A percentile compares a stretch with the other conserved stretches of the same genome.
These are phyloP conservation scores for Pseudochaenichthys georgianus DNA, from an alignment of 2,797 vertebrate species.

Conservation along the genomic window DNA sequence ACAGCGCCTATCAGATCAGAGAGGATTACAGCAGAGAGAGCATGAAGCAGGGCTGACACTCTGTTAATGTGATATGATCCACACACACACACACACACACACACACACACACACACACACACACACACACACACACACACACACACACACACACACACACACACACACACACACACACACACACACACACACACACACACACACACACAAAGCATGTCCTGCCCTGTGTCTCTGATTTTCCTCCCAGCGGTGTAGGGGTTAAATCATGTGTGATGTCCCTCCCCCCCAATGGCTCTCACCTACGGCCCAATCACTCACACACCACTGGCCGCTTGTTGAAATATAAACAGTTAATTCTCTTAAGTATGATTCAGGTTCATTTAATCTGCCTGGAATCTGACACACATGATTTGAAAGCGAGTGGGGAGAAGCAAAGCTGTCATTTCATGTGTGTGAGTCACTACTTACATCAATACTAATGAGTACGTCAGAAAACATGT, in stretches of 20 bases:
- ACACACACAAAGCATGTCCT: background rate
- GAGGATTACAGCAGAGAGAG: constrained; percentile 33
- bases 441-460: background rate
- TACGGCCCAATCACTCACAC: constrained; percentile 29
- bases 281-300: constrained; percentile 22
- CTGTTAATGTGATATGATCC: constrained; percentile 42
- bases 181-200: background rate
- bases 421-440: background rate
- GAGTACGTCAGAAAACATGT: constrained; percentile 2
- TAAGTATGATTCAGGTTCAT: background rate
- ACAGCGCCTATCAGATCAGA: constrained; percentile 48
- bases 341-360: constrained; percentile 21
- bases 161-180: background rate
- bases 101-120: too few species aligned
- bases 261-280: constrained; percentile 57
- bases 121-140: too few species aligned
- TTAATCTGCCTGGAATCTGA: background rate
- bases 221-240: constrained; percentile 12
- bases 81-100: background rate
- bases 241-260: constrained; percentile 40
- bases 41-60: constrained; percentile 14
- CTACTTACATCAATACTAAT: constrained; percentile 10
- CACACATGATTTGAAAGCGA: background rate
- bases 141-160: background rate
- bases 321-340: constrained; percentile 18